A percentile compares a stretch with the other conserved stretches of the same genome.
These are phyloP conservation scores for Anoura caudifer DNA, from an alignment of 2,113 vertebrate genomes.

Conservation along the genomic window DNA sequence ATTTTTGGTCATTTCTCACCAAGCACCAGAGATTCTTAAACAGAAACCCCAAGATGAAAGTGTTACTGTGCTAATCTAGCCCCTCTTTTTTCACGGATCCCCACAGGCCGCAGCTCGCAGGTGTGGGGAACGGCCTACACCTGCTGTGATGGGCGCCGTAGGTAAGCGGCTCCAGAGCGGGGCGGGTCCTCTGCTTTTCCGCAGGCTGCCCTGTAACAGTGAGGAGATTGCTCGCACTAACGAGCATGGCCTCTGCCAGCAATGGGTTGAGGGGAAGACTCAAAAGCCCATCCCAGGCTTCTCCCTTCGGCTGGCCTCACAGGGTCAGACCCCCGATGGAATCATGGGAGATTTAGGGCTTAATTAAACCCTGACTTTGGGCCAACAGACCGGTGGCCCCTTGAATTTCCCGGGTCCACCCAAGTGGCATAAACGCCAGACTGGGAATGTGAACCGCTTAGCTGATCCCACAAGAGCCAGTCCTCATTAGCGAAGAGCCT, in stretches of 20 bases:
- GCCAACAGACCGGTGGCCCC: neutral
- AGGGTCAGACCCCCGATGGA: neutral
- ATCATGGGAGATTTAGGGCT: constrained; percentile 5
- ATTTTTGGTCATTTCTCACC: constrained; percentile 25
- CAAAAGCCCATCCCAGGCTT: neutral
- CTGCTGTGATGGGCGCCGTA: rapidly evolving
- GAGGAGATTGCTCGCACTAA: neutral
- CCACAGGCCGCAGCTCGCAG: rapidly evolving
- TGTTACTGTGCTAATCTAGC: neutral
- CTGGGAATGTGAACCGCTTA: neutral
- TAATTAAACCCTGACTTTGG: constrained; percentile 49
- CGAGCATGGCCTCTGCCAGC: neutral
- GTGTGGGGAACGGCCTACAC: neutral
- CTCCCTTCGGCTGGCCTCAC: neutral
- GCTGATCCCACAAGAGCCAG: neutral
- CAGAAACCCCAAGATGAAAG: neutral
- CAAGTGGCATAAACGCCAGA: constrained; percentile 3
- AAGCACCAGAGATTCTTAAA: neutral
- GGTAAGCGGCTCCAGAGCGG: too few relatives aligned
- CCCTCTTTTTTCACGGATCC: neutral
- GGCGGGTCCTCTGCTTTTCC: neutral
- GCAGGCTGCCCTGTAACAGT: neutral
- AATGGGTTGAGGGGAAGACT: neutral
- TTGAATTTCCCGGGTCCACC: constrained; percentile 37
- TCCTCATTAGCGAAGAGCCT: neutral